phyloP scores from a whole-genome alignment of 2,113 vertebrate genomes.

The Apteryx mantelli region DNA sequence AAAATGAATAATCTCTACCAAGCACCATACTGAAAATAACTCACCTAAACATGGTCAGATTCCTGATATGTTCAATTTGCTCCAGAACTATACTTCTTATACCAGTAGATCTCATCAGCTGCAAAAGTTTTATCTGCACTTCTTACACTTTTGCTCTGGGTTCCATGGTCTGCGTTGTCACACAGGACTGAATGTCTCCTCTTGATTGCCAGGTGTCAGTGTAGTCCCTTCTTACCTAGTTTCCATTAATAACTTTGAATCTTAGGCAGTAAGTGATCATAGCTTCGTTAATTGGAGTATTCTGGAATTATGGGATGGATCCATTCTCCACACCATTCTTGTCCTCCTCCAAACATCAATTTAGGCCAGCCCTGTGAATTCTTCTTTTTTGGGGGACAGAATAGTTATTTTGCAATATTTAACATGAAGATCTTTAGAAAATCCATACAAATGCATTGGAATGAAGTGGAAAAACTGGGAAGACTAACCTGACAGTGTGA shows the following conservation, averaged over 20 bases:
- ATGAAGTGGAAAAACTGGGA: neutral
- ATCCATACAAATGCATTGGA: neutral
- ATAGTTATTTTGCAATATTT: neutral
- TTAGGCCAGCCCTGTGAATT: neutral
- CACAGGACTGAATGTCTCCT: neutral
- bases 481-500: neutral
- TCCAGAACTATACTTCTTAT: neutral
- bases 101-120: neutral
- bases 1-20: neutral
- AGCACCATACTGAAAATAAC: neutral
- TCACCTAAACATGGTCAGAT: neutral
- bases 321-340: neutral
- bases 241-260: neutral
- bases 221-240: neutral
- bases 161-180: neutral
- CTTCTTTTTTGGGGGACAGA: no score
- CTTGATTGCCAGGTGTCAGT: neutral
- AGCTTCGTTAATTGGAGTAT: neutral
- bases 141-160: neutral
- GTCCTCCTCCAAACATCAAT: neutral
- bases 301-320: neutral
- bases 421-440: neutral
- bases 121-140: neutral
- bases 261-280: neutral
- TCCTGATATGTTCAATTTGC: neutral